Conservation (phyloP, 2,888 invertebrate species). For the Acleris emargana region DNA sequence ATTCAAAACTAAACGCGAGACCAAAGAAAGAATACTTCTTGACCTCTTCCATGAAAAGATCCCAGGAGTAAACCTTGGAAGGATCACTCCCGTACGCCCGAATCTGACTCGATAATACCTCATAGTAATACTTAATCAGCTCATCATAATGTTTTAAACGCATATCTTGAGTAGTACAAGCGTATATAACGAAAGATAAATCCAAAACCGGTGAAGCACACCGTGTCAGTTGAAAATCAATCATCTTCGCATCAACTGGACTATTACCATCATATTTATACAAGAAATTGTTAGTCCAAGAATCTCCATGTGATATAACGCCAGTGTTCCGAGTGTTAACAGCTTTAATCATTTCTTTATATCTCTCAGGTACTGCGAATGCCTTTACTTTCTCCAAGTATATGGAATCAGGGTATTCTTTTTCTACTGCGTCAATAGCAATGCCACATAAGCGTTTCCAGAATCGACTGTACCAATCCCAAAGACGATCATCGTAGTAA, state of each 20-base stretch:
- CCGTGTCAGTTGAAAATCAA: conserved; percentile 88
- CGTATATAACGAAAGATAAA: conserved; percentile 77
- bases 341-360: conserved; percentile 74
- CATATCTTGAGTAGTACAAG: conserved; percentile 85
- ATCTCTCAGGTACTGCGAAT: conserved; percentile 79
- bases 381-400: conserved; percentile 83
- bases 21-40: conserved; percentile 83
- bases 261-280: conserved; percentile 63
- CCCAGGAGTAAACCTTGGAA: conserved; percentile 76
- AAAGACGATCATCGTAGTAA: conserved; percentile 81
- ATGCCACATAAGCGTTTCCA: conserved; percentile 77
- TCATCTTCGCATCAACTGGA: conserved; percentile 80
- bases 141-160: conserved; percentile 83
- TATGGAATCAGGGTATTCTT: conserved; percentile 84
- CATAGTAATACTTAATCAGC: conserved; percentile 85
- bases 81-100: conserved; percentile 85
- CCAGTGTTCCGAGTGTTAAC: conserved; percentile 68
- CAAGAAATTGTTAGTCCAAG: conserved; percentile 90
- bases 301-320: conserved; percentile 88
- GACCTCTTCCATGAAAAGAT: conserved; percentile 79
- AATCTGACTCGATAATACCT: conserved; percentile 80
- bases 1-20: conserved; percentile 84
- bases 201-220: conserved; percentile 84
- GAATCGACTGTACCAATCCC: conserved; percentile 84
- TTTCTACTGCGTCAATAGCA: conserved; percentile 85